Conservation (phyloP, 2,113 vertebrate genomes). For the Apodemus sylvaticus region DNA sequence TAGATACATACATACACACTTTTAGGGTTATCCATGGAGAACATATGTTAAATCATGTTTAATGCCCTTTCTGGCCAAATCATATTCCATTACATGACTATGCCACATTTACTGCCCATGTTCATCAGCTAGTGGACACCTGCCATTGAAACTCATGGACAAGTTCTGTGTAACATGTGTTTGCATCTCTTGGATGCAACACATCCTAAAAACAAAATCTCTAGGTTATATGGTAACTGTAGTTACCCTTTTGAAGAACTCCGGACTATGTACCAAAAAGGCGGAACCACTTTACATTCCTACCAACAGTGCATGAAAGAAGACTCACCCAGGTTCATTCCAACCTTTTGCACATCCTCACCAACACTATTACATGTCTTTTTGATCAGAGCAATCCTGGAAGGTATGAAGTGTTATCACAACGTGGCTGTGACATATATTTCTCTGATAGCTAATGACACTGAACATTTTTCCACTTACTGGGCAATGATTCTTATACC, state of each 20-base stretch:
- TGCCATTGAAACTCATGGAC: not conserved
- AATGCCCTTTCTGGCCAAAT: not conserved
- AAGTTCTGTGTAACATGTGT: not conserved
- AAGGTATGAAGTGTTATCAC: not conserved
- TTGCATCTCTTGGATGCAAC: not conserved
- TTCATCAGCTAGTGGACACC: not conserved
- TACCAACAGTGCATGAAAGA: not conserved
- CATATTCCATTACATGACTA: not conserved
- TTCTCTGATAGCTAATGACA: not conserved
- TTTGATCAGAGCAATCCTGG: not conserved
- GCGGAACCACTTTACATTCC: not conserved
- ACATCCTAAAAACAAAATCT: not conserved
- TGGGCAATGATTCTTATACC: not conserved
- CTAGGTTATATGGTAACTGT: not conserved
- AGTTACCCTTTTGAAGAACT: not conserved
- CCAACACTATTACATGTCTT: not conserved
- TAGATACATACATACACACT: too few relatives aligned
- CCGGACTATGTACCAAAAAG: not conserved
- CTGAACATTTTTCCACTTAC: not conserved
- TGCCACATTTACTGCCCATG: not conserved
- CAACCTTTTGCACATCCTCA: not conserved
- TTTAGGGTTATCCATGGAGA: not conserved
- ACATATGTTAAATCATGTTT: not conserved
- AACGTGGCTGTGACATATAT: not conserved
- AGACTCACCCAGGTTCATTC: not conserved